phyloP scores from a whole-genome alignment of 2,113 vertebrate genomes.

The Aegithalos caudatus region DNA sequence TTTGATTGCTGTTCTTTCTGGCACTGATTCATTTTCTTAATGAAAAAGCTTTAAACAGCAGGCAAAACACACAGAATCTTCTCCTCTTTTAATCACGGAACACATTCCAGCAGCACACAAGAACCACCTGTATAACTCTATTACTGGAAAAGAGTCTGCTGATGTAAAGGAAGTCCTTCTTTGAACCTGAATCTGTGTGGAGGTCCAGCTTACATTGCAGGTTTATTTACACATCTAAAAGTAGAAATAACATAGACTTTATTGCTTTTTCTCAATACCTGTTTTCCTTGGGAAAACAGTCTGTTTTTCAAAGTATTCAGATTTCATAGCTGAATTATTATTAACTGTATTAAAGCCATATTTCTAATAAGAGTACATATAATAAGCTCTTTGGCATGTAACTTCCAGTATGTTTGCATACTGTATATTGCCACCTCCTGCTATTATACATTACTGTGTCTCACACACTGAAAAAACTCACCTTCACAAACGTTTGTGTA shows the following conservation, averaged over 20 bases:
- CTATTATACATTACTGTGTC: not conserved
- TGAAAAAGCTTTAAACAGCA: constrained; percentile 2
- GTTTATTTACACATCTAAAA: constrained; percentile 24
- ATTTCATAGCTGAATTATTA: not conserved
- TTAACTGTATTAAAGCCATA: constrained; percentile 26
- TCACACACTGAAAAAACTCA: not conserved
- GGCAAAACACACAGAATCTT: not conserved
- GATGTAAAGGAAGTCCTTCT: not conserved
- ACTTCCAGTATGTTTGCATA: constrained; percentile 4
- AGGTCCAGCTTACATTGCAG: not conserved
- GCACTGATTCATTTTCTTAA: not conserved
- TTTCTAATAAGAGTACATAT: constrained; percentile 20
- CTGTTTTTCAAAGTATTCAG: not conserved
- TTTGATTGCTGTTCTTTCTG: not conserved
- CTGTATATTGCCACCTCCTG: constrained; percentile 4
- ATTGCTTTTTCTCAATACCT: constrained; percentile 10
- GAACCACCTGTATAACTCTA: not conserved
- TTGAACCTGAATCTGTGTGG: not conserved
- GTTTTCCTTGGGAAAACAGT: constrained; percentile 15
- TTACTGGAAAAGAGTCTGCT: not conserved
- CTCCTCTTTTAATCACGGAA: not conserved
- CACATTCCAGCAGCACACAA: not conserved
- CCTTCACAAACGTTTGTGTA: constrained; percentile 23
- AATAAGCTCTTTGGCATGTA: constrained; percentile 12
- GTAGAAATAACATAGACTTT: not conserved